Conservation (phyloP, 2,888 invertebrate genomes). For the Polietes domitor region DNA sequence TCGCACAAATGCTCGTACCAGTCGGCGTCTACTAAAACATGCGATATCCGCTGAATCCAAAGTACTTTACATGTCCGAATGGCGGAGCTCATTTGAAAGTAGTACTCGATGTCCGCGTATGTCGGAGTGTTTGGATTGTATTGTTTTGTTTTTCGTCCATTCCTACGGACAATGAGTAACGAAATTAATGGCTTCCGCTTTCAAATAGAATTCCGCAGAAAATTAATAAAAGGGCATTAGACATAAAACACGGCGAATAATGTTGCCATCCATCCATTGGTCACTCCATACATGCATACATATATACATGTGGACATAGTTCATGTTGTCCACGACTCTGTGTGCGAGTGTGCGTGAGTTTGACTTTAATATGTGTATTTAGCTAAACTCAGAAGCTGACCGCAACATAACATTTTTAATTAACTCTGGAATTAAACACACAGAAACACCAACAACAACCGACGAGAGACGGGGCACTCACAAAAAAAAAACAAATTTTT, state of each 20-base stretch:
- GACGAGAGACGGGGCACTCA: not conserved
- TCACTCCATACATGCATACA: not conserved
- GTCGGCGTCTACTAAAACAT: not conserved
- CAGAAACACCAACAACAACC: slow-evolving; percentile 6
- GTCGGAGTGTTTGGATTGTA: not conserved
- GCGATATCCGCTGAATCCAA: not conserved
- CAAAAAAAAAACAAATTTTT: slow-evolving; percentile 33
- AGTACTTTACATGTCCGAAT: not conserved
- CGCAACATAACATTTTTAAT: slow-evolving; percentile 73
- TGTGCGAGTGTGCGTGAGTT: not conserved
- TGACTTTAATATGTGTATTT: slow-evolving; percentile 29
- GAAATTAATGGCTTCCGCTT: slow-evolving; percentile 67
- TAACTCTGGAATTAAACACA: slow-evolving; percentile 75
- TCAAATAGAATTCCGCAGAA: slow-evolving; percentile 65
- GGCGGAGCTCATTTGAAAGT: not conserved
- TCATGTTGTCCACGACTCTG: not conserved
- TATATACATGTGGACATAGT: not conserved
- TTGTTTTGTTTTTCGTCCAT: slow-evolving; percentile 28
- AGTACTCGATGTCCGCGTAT: not conserved
- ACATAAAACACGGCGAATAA: slow-evolving; percentile 48
- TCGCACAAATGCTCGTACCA: not conserved
- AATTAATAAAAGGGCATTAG: slow-evolving; percentile 66
- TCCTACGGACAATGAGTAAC: slow-evolving; percentile 41
- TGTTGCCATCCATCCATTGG: slow-evolving; percentile 25
- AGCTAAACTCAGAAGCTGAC: slow-evolving; percentile 36